phyloP scores from a whole-genome alignment of 1,140 invertebrate species.

The Plutomurus gul region DNA sequence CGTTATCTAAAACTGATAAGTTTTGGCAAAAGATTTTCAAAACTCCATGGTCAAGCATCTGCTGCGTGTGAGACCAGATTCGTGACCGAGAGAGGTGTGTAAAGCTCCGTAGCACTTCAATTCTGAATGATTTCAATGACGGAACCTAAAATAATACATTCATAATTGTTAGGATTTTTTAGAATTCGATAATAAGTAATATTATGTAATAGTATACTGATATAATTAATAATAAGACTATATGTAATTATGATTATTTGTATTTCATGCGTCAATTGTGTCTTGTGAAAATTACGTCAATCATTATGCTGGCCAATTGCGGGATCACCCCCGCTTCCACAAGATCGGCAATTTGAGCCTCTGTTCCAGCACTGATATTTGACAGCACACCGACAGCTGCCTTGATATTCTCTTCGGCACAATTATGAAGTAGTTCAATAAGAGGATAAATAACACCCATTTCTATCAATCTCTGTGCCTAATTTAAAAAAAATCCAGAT shows the following conservation, averaged over 20 bases:
- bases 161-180: too few species aligned
- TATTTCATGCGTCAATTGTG: background rate
- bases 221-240: too few species aligned
- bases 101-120: too few species aligned
- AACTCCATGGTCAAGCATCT: too few species aligned
- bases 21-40: too few species aligned
- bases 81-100: too few species aligned
- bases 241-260: background rate
- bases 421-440: slow-evolving; percentile 73
- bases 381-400: slow-evolving; percentile 82
- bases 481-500: slow-evolving; percentile 52
- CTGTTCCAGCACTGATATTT: slow-evolving; percentile 78
- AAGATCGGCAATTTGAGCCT: slow-evolving; percentile 73
- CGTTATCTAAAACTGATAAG: too few species aligned
- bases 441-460: slow-evolving; percentile 76
- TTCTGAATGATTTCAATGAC: too few species aligned
- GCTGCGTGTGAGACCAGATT: too few species aligned
- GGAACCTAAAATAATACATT: too few species aligned
- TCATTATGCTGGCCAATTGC: slow-evolving; percentile 70
- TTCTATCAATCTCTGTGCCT: slow-evolving; percentile 88
- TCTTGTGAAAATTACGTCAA: slow-evolving; percentile 62
- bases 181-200: too few species aligned
- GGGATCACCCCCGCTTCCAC: slow-evolving; percentile 71
- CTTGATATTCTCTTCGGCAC: slow-evolving; percentile 75
- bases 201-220: too few species aligned